Percentiles rank a stretch among this genome's conserved stretches.
These are phyloP conservation scores for Drosophila novamexicana DNA, from an alignment of 1,140 invertebrate species.

Conservation along the genomic window DNA sequence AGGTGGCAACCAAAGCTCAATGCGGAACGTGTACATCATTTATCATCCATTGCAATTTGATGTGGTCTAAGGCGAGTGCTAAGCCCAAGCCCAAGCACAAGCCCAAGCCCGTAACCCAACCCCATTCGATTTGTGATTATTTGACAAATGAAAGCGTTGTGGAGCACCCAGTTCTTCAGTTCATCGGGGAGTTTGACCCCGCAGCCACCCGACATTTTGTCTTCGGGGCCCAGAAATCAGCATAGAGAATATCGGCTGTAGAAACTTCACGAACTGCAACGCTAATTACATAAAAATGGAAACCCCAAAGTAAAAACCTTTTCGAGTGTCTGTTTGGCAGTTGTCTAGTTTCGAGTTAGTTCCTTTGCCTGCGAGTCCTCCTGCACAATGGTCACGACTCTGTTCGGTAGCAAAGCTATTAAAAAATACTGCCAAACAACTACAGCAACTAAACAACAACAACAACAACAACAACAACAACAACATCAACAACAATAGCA, in stretches of 20 bases:
- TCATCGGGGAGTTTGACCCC: constrained; percentile 30
- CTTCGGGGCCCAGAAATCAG: constrained; percentile 43
- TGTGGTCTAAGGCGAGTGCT: constrained; percentile 19
- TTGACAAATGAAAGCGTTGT: constrained; percentile 31
- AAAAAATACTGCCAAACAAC: constrained; percentile 45
- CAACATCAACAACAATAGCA: constrained; percentile 8
- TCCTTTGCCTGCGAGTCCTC: constrained; percentile 21
- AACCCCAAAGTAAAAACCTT: constrained; percentile 33
- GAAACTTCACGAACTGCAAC: constrained; percentile 75
- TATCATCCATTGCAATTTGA: constrained; percentile 79
- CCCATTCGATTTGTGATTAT: not conserved
- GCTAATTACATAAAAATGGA: constrained; percentile 77
- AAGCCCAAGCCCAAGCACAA: not conserved
- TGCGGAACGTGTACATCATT: constrained; percentile 58
- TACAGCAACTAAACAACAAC: not conserved
- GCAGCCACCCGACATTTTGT: constrained; percentile 1
- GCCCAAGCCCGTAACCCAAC: not conserved
- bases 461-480: constrained; percentile 5
- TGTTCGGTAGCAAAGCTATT: constrained; percentile 58
- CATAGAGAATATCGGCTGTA: constrained; percentile 46
- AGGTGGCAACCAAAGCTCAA: constrained; percentile 8
- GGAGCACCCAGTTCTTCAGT: too few relatives aligned
- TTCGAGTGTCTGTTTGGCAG: constrained; percentile 45
- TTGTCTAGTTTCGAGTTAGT: constrained; percentile 34
- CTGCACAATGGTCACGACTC: constrained; percentile 76